Evolutionary conservation across 2,888 invertebrate genomes (phyloP), one percentile per base, ranked within the genome.

Genomic region (Zygaena filipendulae): DNA sequence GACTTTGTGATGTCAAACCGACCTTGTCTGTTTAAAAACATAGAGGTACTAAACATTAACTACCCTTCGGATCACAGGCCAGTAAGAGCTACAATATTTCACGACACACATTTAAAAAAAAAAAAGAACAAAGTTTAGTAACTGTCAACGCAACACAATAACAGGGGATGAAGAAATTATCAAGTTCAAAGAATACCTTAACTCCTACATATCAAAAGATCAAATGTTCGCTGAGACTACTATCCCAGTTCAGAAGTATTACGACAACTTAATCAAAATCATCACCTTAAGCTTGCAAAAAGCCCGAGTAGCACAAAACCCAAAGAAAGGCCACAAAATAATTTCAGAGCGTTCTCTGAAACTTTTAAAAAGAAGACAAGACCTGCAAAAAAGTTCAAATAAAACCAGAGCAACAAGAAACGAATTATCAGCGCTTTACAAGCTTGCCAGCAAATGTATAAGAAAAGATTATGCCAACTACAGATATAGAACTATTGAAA

Each of bases 1-100:
- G 45, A 46, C 13, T 43, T 35, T 13, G 35, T 43, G 2, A 20
- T 45, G 9, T 37, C 44, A 32, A 44, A 42, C 18, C 18, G 21
- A 11, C 36, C 36, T 9, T 14, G 4, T 6, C 2, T 27, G 10
- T 32, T 39, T 11, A 11, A 33, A 30, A 36, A 42, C 11, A 25
- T 42, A 22, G 36, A 38, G 25, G 32, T 40, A 8, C 31, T 37
- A 10, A 40, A 36, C 9, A 23, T 38, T 3, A 37, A 32, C 20
- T 42, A 30, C 25, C 31, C 35, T 4, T 39, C 42, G 10, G 40
- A 39, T 13, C 41, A 43, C n/a, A 36, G 43, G 14, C 33, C 35
- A 21, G 27, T 38, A 2, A 38, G 43, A 25, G 39, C 40, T 9
- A 37, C 38, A 23, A 24, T 43, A 13, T 18, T 16, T 23, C n/a